Conservation (phyloP, 2,797 vertebrate species). For the Anisognathus igniventris region DNA sequence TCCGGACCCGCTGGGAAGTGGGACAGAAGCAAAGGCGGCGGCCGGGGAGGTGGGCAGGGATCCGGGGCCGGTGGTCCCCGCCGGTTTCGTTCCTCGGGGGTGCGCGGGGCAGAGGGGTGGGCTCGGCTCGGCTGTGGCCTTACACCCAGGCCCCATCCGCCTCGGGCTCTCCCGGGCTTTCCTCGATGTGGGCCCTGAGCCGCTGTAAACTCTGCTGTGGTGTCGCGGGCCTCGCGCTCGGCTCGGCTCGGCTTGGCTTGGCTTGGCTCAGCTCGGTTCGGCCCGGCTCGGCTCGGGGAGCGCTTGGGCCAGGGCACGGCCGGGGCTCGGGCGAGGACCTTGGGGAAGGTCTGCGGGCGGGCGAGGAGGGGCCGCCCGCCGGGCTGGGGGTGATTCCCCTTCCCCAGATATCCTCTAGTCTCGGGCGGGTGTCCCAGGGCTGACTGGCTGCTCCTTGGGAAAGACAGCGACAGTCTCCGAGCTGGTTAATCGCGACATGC, state of each 20-base stretch:
- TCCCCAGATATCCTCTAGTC: fast-evolving
- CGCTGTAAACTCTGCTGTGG: neutral
- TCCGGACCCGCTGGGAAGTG: neutral
- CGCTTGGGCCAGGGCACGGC: too few species aligned
- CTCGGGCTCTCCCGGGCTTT: neutral
- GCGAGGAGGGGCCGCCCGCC: neutral
- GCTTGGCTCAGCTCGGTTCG: fast-evolving
- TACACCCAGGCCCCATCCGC: neutral
- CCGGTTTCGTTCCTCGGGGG: fast-evolving
- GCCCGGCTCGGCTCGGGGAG: neutral
- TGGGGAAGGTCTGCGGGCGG: neutral
- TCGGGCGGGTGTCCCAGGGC: neutral
- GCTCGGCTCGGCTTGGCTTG: fast-evolving
- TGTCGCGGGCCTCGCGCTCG: neutral
- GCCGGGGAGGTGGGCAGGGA: fast-evolving
- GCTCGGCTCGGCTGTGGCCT: too few species aligned
- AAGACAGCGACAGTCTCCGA: neutral
- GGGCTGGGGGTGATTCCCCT: neutral
- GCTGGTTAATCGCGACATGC: neutral
- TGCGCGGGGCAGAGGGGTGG: neutral
- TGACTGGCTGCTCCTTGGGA: neutral
- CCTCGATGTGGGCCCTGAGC: neutral
- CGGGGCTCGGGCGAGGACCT: neutral
- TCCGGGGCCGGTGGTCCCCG: fast-evolving
- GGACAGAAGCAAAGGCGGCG: neutral